Percentiles rank a stretch among this genome's conserved stretches.
Conservation (phyloP, 2,888 invertebrate species). For the Pachymerium ferrugineum region DNA sequence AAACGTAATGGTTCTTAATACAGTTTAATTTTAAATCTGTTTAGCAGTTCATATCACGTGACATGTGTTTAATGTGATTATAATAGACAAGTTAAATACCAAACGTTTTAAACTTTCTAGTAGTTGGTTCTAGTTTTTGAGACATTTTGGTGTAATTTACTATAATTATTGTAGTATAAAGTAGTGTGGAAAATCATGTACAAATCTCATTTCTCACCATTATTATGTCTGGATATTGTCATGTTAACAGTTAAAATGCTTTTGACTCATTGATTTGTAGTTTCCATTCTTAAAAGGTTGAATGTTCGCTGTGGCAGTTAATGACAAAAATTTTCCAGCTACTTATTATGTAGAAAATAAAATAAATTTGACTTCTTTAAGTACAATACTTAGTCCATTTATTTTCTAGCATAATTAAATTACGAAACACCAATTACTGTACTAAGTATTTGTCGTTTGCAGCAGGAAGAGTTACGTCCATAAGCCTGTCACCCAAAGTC, state of each 20-base stretch:
- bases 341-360: not conserved
- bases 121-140: slow-evolving; percentile 18
- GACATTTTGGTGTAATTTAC: not conserved
- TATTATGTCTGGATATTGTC: slow-evolving; percentile 14
- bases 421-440: too few relatives aligned
- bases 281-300: slow-evolving; percentile 13
- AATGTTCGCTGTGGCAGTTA: not conserved
- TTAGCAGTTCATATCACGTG: slow-evolving; percentile 15
- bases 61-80: slow-evolving; percentile 7
- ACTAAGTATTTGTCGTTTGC: not conserved
- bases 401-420: not conserved
- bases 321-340: not conserved
- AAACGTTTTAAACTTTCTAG: slow-evolving; percentile 1
- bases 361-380: slow-evolving; percentile 19
- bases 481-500: too few relatives aligned
- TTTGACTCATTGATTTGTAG: slow-evolving; percentile 12
- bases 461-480: too few relatives aligned
- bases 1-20: too few relatives aligned
- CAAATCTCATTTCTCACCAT: slow-evolving; percentile 20
- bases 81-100: not conserved
- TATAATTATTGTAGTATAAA: not conserved
- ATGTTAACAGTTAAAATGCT: not conserved
- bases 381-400: not conserved
- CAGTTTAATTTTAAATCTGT: not conserved
- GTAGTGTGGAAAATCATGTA: not conserved